phyloP scores from a whole-genome alignment of 2,113 vertebrate genomes.

The Saguinus midas region DNA sequence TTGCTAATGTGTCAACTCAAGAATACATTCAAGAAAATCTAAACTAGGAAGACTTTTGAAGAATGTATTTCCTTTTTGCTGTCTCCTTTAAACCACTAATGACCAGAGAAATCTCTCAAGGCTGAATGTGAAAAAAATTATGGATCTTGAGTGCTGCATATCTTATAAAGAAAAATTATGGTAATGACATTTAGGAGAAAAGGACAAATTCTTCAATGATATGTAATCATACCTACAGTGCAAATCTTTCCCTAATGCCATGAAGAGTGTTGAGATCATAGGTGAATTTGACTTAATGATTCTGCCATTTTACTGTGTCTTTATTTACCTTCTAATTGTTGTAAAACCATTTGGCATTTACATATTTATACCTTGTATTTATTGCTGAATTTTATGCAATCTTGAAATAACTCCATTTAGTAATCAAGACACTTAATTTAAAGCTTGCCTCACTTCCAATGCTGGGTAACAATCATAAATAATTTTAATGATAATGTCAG shows the following conservation, averaged over 20 bases:
- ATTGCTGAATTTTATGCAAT: neutral
- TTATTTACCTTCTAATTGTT: constrained; percentile 34
- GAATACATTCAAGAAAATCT: neutral
- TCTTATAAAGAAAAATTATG: constrained; percentile 14
- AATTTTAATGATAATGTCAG: constrained; percentile 42
- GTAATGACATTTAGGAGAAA: constrained; percentile 30
- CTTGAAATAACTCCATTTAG: constrained; percentile 32
- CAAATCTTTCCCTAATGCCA: constrained; percentile 28
- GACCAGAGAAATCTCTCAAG: neutral
- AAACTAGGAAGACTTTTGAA: neutral
- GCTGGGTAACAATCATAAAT: constrained; percentile 1
- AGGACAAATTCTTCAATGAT: neutral
- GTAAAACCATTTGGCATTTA: constrained; percentile 12
- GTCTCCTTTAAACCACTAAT: neutral
- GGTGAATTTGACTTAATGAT: neutral
- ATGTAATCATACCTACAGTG: neutral
- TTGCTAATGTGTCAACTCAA: neutral
- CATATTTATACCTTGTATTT: neutral
- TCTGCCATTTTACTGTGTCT: neutral
- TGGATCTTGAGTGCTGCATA: constrained; percentile 29
- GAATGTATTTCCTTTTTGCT: neutral
- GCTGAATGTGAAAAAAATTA: neutral
- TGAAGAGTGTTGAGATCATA: neutral
- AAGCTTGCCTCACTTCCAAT: constrained; percentile 12
- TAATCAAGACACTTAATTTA: constrained; percentile 43